phyloP scores from a whole-genome alignment of 2,888 invertebrate genomes.

The Cyrtodaria siliqua region DNA sequence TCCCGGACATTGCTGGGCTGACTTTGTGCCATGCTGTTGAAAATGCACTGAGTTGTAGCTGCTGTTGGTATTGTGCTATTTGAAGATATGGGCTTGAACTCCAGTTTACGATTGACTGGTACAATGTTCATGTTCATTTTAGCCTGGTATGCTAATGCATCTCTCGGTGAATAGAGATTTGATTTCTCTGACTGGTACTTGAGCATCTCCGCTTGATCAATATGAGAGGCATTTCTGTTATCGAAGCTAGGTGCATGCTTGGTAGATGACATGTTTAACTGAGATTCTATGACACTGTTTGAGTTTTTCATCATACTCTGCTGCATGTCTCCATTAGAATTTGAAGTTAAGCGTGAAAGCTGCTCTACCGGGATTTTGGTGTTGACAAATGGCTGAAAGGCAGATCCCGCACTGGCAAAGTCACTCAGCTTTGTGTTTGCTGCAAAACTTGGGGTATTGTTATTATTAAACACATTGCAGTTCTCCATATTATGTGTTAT shows the following conservation, averaged over 20 bases:
- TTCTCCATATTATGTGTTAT: conserved; percentile 41
- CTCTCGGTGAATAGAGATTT: not conserved
- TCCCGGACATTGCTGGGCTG: not conserved
- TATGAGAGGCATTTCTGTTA: conserved; percentile 2
- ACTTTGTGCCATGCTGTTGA: not conserved
- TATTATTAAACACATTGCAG: not conserved
- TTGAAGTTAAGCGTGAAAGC: no score
- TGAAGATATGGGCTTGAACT: not conserved
- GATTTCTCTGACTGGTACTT: not conserved
- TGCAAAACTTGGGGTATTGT: conserved; percentile 15
- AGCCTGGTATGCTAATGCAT: not conserved
- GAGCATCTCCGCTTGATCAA: conserved; percentile 24
- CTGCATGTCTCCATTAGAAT: no score
- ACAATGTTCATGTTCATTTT: no score
- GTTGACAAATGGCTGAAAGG: conserved; percentile 53
- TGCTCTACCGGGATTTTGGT: conserved; percentile 3
- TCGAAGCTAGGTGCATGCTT: conserved; percentile 35
- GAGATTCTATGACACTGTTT: no score
- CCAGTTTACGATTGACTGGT: not conserved
- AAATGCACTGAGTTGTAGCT: not conserved
- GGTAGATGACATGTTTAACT: conserved; percentile 15
- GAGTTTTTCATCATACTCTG: no score
- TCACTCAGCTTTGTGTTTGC: conserved; percentile 9
- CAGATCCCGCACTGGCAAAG: conserved; percentile 30
- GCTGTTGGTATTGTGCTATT: not conserved